Base-by-base conservation (phyloP, 2,797 vertebrate genomes). In the Danio aesculapii region DNA sequence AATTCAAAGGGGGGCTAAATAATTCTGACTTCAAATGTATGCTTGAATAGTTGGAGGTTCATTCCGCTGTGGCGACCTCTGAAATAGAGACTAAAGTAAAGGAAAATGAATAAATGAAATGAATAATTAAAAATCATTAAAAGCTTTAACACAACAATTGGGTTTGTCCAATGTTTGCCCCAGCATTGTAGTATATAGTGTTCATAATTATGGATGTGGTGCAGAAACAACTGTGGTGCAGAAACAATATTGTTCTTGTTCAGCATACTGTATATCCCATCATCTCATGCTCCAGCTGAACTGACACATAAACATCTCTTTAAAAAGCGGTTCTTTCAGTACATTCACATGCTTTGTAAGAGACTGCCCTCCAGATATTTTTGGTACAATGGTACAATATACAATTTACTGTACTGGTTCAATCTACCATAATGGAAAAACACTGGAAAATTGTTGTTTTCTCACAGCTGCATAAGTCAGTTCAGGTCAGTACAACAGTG, bases 221-320 rank as follows among this genome's bases (percentile, higher is more conserved):
- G 46, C 47, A 57, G n/a, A 50, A 62, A 43, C 9, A 49, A 2
- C 21, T 43, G 58, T 44, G 16, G 49, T 17, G 46, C 47, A 57
- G 21, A 50, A 62, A 52, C 14, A 49, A 2, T 11, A 16, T 43
- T 43, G 19, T 77, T 71, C n/a, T 63, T 55, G 58, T 68, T 47
- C 30, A 39, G 39, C 0, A 2, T 16, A 30, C 30, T 30, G 30
- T 30, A 14, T 46, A 53, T 59, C 6, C 7, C 8, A 47, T 55
- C 30, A 50, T 78, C 17, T 69, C 39, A 57, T 82, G 14, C 69
- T 58, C 46, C 59, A 52, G n/a, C 2, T 2, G 1, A 68, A 59
- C 19, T 59, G 49, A 57, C 21, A 30, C 8, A 58, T 58, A 49
- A 68, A 61, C 14, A 13, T 10, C 17, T 49, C 58, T 61, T 49